Evolutionary conservation across 35 echinoderm and acorn worm species (phyloP), one percentile per base, ranked within the genome.

Genomic region (Anneissia japonica): DNA sequence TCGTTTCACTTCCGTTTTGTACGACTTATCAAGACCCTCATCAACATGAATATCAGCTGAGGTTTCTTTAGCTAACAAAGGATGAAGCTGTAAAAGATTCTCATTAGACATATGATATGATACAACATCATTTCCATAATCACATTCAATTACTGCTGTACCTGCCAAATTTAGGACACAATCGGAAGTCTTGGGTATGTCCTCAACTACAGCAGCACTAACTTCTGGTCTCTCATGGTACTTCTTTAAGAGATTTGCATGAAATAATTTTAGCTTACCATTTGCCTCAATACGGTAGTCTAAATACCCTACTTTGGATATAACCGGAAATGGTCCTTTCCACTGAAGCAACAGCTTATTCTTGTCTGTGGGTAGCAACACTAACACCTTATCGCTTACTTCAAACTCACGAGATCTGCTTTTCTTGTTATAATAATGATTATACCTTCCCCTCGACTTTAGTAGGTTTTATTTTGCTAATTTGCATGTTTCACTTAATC

Each of bases 401-500:
- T 36, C 28, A 41, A 81, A 81, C 17, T 81, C 9, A 10, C 79
- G 32, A 19, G 35, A 3, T 17, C 30, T 37, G 21, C 31, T 23
- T 38, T 81, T 36, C 34, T 30, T 4, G 28, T 81, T 41, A 41
- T 81, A 81, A 17, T 38, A 81, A 3, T 38, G 32, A 32, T 40
- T 81, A 38, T 81, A 81, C 28, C 35, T 37, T 0, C 0, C 17
- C 19, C 21, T 31, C 19, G 19, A 38, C 36, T 81, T 81, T 26
- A 7, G 31, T 38, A 81, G 37, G 26, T 81, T 37, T 29, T 0
- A 1, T 17, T 39, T 0, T 26, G 79, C 79, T 5, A 81, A 17
- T 29, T 81, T 4, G 17, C 79, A 37, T 0, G 79, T 81, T 45
- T 91, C 85, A 32, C 86, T 76, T 0, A 86, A 40, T 72, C 39